Evolutionary conservation across 2,888 invertebrate genomes (phyloP).

Genomic region (Poecilus cupreus): DNA sequence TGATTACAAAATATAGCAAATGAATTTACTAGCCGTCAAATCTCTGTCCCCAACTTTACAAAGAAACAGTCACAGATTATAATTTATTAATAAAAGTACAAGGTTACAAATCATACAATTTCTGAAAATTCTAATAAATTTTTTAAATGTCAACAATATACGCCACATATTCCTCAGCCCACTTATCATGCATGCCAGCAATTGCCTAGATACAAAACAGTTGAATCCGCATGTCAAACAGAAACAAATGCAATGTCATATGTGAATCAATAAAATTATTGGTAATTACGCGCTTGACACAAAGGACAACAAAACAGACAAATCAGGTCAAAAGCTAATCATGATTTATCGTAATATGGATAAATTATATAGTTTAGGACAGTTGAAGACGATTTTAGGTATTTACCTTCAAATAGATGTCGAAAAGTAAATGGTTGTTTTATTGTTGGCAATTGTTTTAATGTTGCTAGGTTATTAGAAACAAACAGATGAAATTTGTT

Average conservation of each 20-base stretch:
- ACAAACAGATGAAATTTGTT: too few relatives aligned
- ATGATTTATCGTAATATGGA: neutral
- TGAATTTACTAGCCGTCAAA: too few relatives aligned
- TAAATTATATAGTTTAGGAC: neutral
- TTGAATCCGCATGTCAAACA: neutral
- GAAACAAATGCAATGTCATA: slow-evolving; percentile 21
- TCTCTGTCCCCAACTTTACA: too few relatives aligned
- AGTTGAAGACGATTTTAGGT: neutral
- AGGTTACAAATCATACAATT: too few relatives aligned
- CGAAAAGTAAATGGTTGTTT: neutral
- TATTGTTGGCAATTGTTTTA: neutral
- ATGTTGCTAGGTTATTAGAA: too few relatives aligned
- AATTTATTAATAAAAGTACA: too few relatives aligned
- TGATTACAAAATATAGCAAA: too few relatives aligned
- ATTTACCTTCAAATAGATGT: neutral
- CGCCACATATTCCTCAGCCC: too few relatives aligned
- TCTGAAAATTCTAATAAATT: too few relatives aligned
- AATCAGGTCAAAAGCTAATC: neutral
- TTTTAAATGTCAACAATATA: too few relatives aligned
- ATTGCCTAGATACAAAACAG: neutral
- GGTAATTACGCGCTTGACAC: neutral
- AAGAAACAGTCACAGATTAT: too few relatives aligned
- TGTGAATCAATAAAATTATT: slow-evolving; percentile 13
- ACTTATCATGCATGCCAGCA: too few relatives aligned
- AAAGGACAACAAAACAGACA: neutral